Conservation (phyloP, 2,797 vertebrate genomes). For the Malurus leucopterus region DNA sequence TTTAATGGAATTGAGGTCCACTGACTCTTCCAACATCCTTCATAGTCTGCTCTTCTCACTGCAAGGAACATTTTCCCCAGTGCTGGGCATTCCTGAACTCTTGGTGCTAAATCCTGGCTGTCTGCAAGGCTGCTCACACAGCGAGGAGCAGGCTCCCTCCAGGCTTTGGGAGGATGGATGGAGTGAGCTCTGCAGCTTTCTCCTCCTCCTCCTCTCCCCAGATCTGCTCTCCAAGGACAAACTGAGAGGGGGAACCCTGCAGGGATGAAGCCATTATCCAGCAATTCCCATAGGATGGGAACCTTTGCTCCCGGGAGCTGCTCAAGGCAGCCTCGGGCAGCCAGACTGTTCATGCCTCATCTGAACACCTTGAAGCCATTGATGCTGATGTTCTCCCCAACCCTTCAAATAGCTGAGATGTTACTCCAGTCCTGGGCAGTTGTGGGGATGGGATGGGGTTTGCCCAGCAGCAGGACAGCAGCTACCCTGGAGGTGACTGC, state of each 20-base stretch:
- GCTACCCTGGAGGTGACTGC: neutral
- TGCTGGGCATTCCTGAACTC: neutral
- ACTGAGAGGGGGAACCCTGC: neutral
- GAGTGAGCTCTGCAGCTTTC: neutral
- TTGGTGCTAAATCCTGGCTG: neutral
- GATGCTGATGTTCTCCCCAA: neutral
- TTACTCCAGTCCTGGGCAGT: neutral
- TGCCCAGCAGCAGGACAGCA: neutral
- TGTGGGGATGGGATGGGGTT: neutral
- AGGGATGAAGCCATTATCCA: neutral
- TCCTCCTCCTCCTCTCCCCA: neutral
- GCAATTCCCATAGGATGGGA: neutral
- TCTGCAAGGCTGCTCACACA: neutral
- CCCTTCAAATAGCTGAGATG: neutral
- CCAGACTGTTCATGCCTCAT: neutral
- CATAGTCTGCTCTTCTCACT: neutral
- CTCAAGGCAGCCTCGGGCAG: neutral
- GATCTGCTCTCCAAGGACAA: neutral
- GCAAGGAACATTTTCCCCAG: neutral
- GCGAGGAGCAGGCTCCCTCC: neutral
- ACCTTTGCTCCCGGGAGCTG: neutral
- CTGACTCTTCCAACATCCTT: neutral
- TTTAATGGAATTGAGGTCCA: neutral
- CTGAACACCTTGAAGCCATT: neutral
- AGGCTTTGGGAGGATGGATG: neutral